Conservation (phyloP, 2,113 vertebrate species). For the Brienomyrus longianalis region DNA sequence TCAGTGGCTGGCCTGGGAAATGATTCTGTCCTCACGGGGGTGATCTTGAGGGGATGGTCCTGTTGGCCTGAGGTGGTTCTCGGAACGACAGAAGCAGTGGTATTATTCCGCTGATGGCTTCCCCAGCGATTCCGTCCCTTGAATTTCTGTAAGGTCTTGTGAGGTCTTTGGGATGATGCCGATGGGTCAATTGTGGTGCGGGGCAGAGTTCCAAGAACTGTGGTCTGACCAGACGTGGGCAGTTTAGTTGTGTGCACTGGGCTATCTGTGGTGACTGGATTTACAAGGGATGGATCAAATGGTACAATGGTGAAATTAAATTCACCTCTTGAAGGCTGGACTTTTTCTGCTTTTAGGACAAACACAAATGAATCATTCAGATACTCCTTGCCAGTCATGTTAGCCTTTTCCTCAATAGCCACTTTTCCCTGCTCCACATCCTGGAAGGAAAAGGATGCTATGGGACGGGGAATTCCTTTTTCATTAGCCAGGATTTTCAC, state of each 20-base stretch:
- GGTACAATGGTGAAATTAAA: slow-evolving; percentile 70
- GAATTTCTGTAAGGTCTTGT: slow-evolving; percentile 52
- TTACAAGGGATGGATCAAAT: slow-evolving; percentile 44
- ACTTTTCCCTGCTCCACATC: slow-evolving; percentile 65
- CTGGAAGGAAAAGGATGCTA: slow-evolving; percentile 63
- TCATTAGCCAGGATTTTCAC: slow-evolving; percentile 36
- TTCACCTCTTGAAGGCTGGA: slow-evolving; percentile 67
- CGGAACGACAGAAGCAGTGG: slow-evolving; percentile 43
- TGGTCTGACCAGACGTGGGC: slow-evolving; percentile 29
- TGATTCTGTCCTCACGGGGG: slow-evolving; percentile 47
- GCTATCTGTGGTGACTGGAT: slow-evolving; percentile 40
- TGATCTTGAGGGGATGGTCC: slow-evolving; percentile 48
- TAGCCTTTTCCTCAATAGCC: slow-evolving; percentile 62
- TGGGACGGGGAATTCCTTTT: slow-evolving; percentile 31
- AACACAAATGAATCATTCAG: slow-evolving; percentile 78
- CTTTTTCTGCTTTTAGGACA: slow-evolving; percentile 65
- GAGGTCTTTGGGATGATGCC: slow-evolving; percentile 39
- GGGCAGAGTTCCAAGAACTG: slow-evolving; percentile 29
- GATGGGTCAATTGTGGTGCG: slow-evolving; percentile 31
- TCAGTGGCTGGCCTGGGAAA: slow-evolving; percentile 52
- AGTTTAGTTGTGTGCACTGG: slow-evolving; percentile 39
- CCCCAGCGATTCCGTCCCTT: slow-evolving; percentile 60
- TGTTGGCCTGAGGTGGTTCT: slow-evolving; percentile 39
- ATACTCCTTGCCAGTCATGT: slow-evolving; percentile 60
- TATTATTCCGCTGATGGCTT: slow-evolving; percentile 39